Evolutionary conservation across 2,888 invertebrate genomes (phyloP).

Genomic region (Petrophora chlorosata): DNA sequence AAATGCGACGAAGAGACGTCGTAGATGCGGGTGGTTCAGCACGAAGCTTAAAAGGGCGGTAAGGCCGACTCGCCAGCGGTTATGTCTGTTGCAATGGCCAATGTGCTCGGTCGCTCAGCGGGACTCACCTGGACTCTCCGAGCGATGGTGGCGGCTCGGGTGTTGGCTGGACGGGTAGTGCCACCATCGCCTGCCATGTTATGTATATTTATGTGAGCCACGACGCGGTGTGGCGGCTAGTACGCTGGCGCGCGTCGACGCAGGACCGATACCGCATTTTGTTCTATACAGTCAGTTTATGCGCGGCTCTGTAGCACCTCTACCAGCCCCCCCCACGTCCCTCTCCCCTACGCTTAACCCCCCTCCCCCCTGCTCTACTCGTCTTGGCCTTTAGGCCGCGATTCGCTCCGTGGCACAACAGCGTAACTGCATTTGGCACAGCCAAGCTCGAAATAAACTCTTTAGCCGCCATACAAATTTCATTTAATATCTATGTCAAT

Average conservation of each 20-base stretch:
- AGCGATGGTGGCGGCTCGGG: slow-evolving; percentile 39
- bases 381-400: too few species aligned
- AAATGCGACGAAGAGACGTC: too few species aligned
- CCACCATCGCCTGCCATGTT: slow-evolving; percentile 45
- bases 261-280: slow-evolving; percentile 74
- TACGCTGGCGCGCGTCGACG: slow-evolving; percentile 75
- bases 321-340: neutral
- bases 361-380: slow-evolving; percentile 35
- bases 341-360: neutral
- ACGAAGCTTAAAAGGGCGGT: neutral
- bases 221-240: slow-evolving; percentile 55
- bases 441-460: slow-evolving; percentile 32
- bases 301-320: slow-evolving; percentile 22
- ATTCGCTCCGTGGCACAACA: too few species aligned
- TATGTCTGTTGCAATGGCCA: slow-evolving; percentile 7
- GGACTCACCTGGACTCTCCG: slow-evolving; percentile 67
- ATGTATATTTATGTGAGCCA: slow-evolving; percentile 63
- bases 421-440: slow-evolving; percentile 33
- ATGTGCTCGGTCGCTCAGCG: slow-evolving; percentile 51
- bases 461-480: slow-evolving; percentile 34
- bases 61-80: slow-evolving; percentile 6
- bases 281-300: slow-evolving; percentile 67
- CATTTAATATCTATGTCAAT: too few species aligned
- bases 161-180: slow-evolving; percentile 51
- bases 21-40: neutral